Conservation (phyloP, 2,888 invertebrate genomes). For the Drepanosiphum platanoidis region DNA sequence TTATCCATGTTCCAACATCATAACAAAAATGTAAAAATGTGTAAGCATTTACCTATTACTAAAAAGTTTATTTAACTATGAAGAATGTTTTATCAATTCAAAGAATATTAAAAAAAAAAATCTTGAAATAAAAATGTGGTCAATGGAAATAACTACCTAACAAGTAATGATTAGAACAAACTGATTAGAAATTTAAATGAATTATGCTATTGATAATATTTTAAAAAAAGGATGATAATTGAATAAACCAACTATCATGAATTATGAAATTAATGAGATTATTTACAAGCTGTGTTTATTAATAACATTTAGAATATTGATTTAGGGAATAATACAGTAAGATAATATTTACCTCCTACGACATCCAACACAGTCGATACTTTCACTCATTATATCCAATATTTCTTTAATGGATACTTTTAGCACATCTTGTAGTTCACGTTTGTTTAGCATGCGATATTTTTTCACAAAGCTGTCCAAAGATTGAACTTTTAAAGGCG, state of each 20-base stretch:
- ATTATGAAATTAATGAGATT: neutral
- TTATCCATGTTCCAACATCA: neutral
- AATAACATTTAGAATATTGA: neutral
- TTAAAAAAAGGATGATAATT: neutral
- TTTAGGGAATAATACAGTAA: neutral
- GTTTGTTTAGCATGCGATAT: conserved; percentile 79
- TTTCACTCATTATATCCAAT: conserved; percentile 85
- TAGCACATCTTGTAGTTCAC: conserved; percentile 82
- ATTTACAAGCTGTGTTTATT: neutral
- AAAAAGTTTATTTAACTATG: neutral
- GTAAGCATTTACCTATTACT: neutral
- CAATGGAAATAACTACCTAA: neutral
- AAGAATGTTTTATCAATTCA: neutral
- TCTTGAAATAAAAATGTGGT: no score
- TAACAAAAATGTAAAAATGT: neutral
- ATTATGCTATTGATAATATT: neutral
- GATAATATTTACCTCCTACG: conserved; percentile 77
- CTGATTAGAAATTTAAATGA: neutral
- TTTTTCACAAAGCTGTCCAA: conserved; percentile 84
- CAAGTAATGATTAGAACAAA: neutral
- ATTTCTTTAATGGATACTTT: conserved; percentile 86
- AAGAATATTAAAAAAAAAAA: neutral
- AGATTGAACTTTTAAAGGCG: conserved; percentile 77
- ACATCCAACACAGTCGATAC: conserved; percentile 94
- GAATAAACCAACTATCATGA: neutral